Conservation (phyloP, 2,888 invertebrate species). For the Allacma fusca region DNA sequence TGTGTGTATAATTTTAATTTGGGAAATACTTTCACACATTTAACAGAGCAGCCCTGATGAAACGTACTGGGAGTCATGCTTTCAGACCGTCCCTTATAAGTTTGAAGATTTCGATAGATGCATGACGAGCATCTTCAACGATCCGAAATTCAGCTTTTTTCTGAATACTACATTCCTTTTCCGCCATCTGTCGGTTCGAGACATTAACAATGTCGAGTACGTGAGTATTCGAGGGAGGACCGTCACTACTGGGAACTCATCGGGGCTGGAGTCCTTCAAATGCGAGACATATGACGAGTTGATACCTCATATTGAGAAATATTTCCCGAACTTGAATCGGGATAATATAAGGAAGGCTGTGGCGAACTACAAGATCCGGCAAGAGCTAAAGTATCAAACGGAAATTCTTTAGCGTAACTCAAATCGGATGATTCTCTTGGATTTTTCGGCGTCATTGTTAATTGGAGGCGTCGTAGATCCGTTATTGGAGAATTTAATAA, state of each 20-base stretch:
- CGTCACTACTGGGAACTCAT: background rate
- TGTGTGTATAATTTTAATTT: background rate
- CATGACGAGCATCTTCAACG: background rate
- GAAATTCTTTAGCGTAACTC: too few species aligned
- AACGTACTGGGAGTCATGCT: background rate
- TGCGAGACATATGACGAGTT: constrained; percentile 10
- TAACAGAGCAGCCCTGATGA: background rate
- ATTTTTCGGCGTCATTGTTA: too few species aligned
- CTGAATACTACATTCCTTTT: background rate
- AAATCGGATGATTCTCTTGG: too few species aligned
- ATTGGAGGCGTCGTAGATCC: too few species aligned
- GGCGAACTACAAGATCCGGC: too few species aligned
- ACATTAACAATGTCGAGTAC: background rate
- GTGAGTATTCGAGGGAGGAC: background rate
- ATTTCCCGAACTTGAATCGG: background rate
- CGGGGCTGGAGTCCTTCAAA: background rate
- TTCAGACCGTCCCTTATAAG: background rate
- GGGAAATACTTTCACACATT: background rate
- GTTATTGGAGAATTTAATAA: too few species aligned
- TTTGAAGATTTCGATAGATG: background rate
- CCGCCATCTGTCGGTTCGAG: background rate
- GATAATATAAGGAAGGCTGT: background rate
- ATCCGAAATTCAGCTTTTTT: background rate
- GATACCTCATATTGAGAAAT: background rate
- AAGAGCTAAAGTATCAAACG: too few species aligned